A percentile compares a stretch with the other conserved stretches of the same genome.
These are phyloP conservation scores for Copsychus sechellarum DNA, from an alignment of 2,113 vertebrate species.

Conservation along the genomic window DNA sequence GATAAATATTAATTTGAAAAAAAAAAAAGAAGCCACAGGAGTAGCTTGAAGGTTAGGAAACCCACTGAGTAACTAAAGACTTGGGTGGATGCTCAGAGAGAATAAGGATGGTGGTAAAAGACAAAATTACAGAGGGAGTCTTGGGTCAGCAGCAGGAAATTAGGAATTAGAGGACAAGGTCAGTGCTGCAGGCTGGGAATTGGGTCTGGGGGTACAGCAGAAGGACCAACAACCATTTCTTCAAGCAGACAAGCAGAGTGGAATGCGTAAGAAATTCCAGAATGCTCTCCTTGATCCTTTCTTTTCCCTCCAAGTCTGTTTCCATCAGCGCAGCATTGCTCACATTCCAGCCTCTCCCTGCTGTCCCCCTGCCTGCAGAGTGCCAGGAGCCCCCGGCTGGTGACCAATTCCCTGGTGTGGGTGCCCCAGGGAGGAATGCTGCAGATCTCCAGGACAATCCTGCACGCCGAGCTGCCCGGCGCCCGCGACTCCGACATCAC, in stretches of 20 bases:
- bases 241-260: neutral
- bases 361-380: constrained; percentile 61
- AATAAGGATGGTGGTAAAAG: neutral
- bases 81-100: neutral
- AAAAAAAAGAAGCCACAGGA: neutral
- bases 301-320: neutral
- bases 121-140: neutral
- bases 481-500: constrained; percentile 77
- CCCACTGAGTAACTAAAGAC: neutral
- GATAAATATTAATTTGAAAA: neutral
- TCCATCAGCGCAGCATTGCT: neutral
- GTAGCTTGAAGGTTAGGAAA: neutral
- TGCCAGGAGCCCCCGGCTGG: constrained; percentile 64
- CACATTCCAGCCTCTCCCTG: neutral
- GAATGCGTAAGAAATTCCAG: neutral
- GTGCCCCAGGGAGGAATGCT: constrained; percentile 93
- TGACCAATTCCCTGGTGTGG: constrained; percentile 83
- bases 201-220: neutral
- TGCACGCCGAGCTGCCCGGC: constrained; percentile 76
- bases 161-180: neutral
- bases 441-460: constrained; percentile 84
- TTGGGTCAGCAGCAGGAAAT: neutral
- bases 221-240: neutral
- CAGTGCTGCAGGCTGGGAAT: neutral
- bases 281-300: neutral